phyloP scores from a whole-genome alignment of 2,113 vertebrate species.

The Hyla sarda region DNA sequence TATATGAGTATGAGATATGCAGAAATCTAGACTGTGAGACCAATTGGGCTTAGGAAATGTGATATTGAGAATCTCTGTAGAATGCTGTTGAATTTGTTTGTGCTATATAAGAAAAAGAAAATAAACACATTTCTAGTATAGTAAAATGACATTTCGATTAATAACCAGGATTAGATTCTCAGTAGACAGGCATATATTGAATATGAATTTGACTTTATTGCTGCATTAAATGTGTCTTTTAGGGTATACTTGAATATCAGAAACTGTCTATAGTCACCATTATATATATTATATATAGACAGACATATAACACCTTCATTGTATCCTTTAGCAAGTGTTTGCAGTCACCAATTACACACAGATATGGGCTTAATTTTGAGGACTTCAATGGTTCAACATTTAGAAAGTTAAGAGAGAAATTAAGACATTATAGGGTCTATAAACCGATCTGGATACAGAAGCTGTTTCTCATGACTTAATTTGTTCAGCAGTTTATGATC shows the following conservation, averaged over 20 bases:
- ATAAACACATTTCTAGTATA: neutral
- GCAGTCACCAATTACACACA: neutral
- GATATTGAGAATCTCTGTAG: neutral
- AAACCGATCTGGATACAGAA: neutral
- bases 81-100: neutral
- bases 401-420: neutral
- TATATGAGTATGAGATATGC: neutral
- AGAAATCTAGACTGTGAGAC: neutral
- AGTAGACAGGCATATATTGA: neutral
- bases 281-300: neutral
- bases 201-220: neutral
- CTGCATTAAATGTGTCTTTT: neutral
- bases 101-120: neutral
- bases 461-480: neutral
- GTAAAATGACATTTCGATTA: neutral
- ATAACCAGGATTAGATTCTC: neutral
- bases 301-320: neutral
- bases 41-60: neutral
- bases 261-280: neutral
- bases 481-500: slow-evolving; percentile 34
- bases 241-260: neutral
- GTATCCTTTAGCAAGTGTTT: neutral
- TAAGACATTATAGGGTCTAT: slow-evolving; percentile 1
- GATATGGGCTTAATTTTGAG: neutral
- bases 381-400: neutral